Evolutionary conservation across 2,113 vertebrate species (phyloP).

Genomic region (Poecile atricapillus): DNA sequence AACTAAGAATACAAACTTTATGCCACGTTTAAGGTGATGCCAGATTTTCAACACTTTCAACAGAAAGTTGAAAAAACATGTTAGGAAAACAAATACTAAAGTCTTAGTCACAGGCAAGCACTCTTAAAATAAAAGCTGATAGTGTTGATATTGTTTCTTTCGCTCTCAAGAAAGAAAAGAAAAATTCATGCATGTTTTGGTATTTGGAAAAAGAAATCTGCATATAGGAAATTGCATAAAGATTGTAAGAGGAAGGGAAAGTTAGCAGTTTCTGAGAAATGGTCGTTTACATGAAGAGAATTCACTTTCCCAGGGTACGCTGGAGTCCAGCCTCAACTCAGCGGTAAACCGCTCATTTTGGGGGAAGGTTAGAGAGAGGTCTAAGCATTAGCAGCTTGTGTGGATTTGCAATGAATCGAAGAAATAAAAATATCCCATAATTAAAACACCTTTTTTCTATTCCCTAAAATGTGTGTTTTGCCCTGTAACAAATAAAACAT

Average conservation of each 20-base stretch:
- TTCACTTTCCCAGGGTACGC: not conserved
- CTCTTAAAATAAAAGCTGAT: not conserved
- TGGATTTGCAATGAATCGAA: not conserved
- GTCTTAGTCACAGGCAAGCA: not conserved
- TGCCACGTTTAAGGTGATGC: not conserved
- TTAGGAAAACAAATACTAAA: not conserved
- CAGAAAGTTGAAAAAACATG: not conserved
- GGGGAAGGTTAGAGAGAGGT: not conserved
- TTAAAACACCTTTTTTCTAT: not conserved
- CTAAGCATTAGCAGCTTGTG: not conserved
- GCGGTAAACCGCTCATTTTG: not conserved
- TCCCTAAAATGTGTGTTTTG: not conserved
- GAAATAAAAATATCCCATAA: not conserved
- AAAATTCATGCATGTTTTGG: not conserved
- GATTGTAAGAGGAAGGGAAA: not conserved
- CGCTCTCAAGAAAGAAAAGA: not conserved
- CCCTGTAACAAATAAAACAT: rapidly evolving
- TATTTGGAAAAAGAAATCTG: not conserved
- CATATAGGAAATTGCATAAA: not conserved
- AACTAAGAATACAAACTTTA: not conserved
- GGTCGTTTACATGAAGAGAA: not conserved
- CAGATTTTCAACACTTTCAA: not conserved
- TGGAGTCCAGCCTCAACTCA: not conserved
- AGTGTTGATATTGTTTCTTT: not conserved
- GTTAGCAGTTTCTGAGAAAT: not conserved